A percentile compares a stretch with the other conserved stretches of the same genome.
phyloP scores from a whole-genome alignment of 35 echinoderm and acorn worm genomes.

The Heliocidaris tuberculata region DNA sequence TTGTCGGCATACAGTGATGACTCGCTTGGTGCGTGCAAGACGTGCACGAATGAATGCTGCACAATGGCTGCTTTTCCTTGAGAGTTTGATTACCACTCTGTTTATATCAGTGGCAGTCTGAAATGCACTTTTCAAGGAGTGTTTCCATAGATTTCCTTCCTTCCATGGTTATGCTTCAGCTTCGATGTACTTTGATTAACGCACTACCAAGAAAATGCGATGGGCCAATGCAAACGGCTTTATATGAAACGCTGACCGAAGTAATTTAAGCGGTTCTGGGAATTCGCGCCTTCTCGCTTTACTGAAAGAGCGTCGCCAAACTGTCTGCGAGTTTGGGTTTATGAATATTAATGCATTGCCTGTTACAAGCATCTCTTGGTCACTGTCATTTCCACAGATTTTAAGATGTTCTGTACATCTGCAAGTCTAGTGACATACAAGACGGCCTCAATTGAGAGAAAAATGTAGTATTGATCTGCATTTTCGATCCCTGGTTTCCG shows the following conservation, averaged over 20 bases:
- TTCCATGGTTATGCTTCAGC: not conserved
- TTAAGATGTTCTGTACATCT: not conserved
- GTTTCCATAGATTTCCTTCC: not conserved
- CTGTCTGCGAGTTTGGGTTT: not conserved
- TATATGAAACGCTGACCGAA: not conserved
- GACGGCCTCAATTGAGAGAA: not conserved
- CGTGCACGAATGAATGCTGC: not conserved
- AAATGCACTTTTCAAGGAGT: not conserved
- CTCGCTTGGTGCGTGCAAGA: not conserved
- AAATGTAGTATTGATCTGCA: not conserved
- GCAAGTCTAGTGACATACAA: not conserved
- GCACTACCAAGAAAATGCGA: not conserved
- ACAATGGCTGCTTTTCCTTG: not conserved
- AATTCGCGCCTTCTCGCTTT: not conserved
- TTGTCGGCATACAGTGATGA: not conserved
- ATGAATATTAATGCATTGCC: not conserved
- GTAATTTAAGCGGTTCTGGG: constrained; percentile 16
- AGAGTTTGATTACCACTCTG: not conserved
- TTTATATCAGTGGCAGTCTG: not conserved
- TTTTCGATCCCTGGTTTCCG: not conserved
- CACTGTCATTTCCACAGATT: not conserved
- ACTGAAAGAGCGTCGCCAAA: not conserved
- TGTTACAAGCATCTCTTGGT: not conserved
- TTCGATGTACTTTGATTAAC: not conserved
- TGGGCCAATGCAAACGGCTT: not conserved